Evolutionary conservation across 2,888 invertebrate genomes (phyloP).

Genomic region (Drosophila niveifrons): DNA sequence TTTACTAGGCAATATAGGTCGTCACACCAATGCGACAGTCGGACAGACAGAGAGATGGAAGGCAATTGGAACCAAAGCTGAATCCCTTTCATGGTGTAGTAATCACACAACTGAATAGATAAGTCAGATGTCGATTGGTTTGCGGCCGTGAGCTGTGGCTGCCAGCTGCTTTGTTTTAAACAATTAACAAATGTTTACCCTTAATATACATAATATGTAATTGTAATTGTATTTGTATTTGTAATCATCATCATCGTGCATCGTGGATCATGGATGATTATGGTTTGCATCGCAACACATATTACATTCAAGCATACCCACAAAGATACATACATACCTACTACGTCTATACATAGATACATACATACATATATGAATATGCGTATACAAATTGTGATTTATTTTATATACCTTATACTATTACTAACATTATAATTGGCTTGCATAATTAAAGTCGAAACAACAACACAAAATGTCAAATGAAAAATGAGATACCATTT

Average conservation of each 20-base stretch:
- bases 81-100: conserved; percentile 26
- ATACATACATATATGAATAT: conserved; percentile 55
- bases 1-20: conserved; percentile 38
- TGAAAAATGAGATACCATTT: conserved; percentile 33
- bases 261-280: conserved; percentile 46
- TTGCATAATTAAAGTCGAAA: conserved; percentile 50
- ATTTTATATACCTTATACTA: conserved; percentile 79
- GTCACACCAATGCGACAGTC: conserved; percentile 18
- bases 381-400: conserved; percentile 79
- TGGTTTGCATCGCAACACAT: conserved; percentile 32
- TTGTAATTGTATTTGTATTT: conserved; percentile 50
- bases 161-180: conserved; percentile 76
- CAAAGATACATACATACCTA: conserved; percentile 36
- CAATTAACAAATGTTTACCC: conserved; percentile 76
- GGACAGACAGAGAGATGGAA: conserved; percentile 35
- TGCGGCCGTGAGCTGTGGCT: conserved; percentile 57
- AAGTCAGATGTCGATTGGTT: conserved; percentile 42
- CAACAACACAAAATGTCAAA: conserved; percentile 44
- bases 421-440: conserved; percentile 66
- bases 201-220: conserved; percentile 55
- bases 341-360: conserved; percentile 53
- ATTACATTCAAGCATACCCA: conserved; percentile 37
- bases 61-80: no score
- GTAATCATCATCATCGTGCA: conserved; percentile 45
- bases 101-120: not conserved